A percentile compares a stretch with the other conserved stretches of the same genome.
phyloP scores from a whole-genome alignment of 1,140 invertebrate genomes.

The Lordiphosa mommai region DNA sequence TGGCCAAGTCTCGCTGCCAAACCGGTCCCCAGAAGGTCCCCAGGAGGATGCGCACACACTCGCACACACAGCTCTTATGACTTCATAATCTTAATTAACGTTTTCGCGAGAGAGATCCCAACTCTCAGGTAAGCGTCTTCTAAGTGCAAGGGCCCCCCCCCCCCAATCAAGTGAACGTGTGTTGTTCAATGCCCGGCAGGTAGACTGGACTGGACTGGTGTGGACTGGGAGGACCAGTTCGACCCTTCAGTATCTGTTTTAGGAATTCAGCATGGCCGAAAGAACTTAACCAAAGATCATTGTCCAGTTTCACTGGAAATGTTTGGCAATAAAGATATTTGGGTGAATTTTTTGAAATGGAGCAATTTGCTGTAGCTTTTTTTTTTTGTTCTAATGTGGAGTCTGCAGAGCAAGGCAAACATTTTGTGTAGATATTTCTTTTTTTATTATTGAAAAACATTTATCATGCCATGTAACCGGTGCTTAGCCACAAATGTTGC shows the following conservation, averaged over 20 bases:
- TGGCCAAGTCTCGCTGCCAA: constrained; percentile 8
- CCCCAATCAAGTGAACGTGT: constrained; percentile 5
- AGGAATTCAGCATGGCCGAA: constrained; percentile 78
- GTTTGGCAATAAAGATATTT: constrained; percentile 74
- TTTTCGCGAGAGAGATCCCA: constrained; percentile 56
- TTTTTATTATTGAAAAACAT: constrained; percentile 69
- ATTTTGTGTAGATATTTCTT: constrained; percentile 22
- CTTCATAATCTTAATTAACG: constrained; percentile 80
- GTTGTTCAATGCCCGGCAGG: constrained; percentile 16
- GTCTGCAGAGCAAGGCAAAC: constrained; percentile 3
- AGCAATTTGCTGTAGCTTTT: constrained; percentile 47
- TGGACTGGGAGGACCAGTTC: constrained; percentile 51
- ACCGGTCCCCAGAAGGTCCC: constrained; percentile 58
- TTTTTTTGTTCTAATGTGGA: too few relatives aligned
- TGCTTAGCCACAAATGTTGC: constrained; percentile 76
- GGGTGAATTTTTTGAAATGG: constrained; percentile 58
- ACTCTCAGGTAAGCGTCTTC: constrained; percentile 1
- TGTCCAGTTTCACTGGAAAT: constrained; percentile 29
- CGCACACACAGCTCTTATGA: constrained; percentile 64
- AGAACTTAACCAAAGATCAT: constrained; percentile 39
- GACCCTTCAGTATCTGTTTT: constrained; percentile 65
- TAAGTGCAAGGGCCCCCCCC: background rate
- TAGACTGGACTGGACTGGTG: constrained; percentile 5
- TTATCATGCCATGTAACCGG: constrained; percentile 65
- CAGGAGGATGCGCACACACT: background rate